Evolutionary conservation across 1,140 invertebrate genomes (phyloP).

Genomic region (Nephila pilipes): DNA sequence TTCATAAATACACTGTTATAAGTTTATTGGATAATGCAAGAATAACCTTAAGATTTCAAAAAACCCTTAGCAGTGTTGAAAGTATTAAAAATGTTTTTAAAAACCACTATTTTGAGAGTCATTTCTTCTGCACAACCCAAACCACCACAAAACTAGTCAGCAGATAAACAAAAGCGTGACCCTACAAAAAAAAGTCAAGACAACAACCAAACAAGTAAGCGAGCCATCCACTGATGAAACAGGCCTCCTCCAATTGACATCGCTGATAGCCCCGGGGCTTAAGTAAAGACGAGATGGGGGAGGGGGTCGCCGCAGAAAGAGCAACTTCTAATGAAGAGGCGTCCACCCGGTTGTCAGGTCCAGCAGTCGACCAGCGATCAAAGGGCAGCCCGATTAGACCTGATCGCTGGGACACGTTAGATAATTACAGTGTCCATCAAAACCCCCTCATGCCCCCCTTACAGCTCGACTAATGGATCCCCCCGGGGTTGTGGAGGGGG

Average conservation of each 20-base stretch:
- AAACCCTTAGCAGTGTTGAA: no score
- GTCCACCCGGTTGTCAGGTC: constrained; percentile 65
- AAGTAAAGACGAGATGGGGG: constrained; percentile 47
- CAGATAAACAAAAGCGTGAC: not conserved
- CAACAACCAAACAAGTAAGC: constrained; percentile 11
- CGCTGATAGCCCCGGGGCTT: constrained; percentile 72
- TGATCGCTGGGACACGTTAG: constrained; percentile 74
- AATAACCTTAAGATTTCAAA: no score
- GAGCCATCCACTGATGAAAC: constrained; percentile 54
- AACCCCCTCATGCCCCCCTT: constrained; percentile 20
- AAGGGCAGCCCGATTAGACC: constrained; percentile 70
- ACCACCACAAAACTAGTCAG: not conserved
- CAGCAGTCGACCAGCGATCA: constrained; percentile 66
- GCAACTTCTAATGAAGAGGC: constrained; percentile 75
- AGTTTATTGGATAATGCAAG: no score
- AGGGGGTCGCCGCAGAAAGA: not conserved
- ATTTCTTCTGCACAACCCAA: not conserved
- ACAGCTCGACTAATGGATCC: constrained; percentile 53
- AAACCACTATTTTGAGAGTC: not conserved
- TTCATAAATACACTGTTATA: no score
- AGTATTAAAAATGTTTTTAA: not conserved
- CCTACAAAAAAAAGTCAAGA: not conserved
- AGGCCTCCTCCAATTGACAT: constrained; percentile 72
- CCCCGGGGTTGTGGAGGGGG: constrained; percentile 21
- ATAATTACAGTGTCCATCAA: constrained; percentile 76